A percentile compares a stretch with the other conserved stretches of the same genome.
These are phyloP conservation scores for Octodonta nipae DNA, from an alignment of 2,888 invertebrate genomes.

Conservation along the genomic window DNA sequence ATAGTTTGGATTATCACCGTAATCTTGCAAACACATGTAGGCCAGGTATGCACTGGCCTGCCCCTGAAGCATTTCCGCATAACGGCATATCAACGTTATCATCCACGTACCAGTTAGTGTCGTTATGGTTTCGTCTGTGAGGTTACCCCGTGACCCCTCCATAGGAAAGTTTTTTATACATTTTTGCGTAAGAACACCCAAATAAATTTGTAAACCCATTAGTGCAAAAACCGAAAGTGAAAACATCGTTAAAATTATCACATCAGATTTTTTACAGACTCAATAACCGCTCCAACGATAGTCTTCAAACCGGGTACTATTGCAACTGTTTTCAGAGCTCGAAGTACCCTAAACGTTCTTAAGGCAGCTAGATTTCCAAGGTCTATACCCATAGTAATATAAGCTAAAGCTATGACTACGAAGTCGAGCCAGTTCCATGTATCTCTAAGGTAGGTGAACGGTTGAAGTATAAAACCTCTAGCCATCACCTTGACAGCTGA, in stretches of 20 bases:
- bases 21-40: slow-evolving; percentile 82
- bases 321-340: slow-evolving; percentile 99
- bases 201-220: slow-evolving; percentile 97
- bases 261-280: slow-evolving; percentile 99
- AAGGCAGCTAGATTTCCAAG: slow-evolving; percentile 98
- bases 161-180: slow-evolving; percentile 80
- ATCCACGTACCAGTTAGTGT: slow-evolving; percentile 60
- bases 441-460: slow-evolving; percentile 99
- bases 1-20: slow-evolving; percentile 87
- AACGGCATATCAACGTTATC: slow-evolving; percentile 60
- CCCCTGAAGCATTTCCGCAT: slow-evolving; percentile 86
- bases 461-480: slow-evolving; percentile 97
- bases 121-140: slow-evolving; percentile 68
- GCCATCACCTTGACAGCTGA: slow-evolving; percentile 98
- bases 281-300: slow-evolving; percentile 98
- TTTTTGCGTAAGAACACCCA: slow-evolving; percentile 93
- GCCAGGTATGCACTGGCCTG: slow-evolving; percentile 75
- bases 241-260: slow-evolving; percentile 98
- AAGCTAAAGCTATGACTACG: slow-evolving; percentile 99
- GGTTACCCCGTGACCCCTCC: slow-evolving; percentile 79
- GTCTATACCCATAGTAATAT: slow-evolving; percentile 97
- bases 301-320: slow-evolving; percentile 99
- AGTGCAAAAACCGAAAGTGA: slow-evolving; percentile 96
- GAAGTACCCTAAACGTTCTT: slow-evolving; percentile 96
- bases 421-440: slow-evolving; percentile 99